Evolutionary conservation across 2,888 invertebrate genomes (phyloP), one percentile per base, ranked within the genome.

Genomic region (Amphimallon solstitiale): DNA sequence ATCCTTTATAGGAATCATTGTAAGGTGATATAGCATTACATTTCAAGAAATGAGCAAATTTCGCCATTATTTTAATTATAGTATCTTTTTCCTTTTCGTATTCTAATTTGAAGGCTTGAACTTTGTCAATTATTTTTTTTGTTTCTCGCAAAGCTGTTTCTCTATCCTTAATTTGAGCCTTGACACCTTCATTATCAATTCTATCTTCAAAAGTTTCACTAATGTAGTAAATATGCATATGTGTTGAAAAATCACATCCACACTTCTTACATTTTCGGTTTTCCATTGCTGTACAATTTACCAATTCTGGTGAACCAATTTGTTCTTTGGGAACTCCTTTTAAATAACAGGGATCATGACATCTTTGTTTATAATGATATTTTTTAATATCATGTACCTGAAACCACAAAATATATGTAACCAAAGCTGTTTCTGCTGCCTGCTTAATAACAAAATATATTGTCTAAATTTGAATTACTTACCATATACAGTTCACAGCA

Each of bases 221-320:
- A 69, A 75, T 71, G 62, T 80, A 81, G 56, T 80, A 80, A 43
- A 81, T 74, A 63, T 81, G 80, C 78, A 80, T 77, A 61, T 81
- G 80, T 0, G 74, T 68, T 15, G 70, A 73, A 68, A 76, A 80
- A 66, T 75, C 74, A 54, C 80, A 80, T 0, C 62, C 43, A 62
- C 81, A 81, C 49, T 69, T 63, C 17, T 19, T 66, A 62, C 81
- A 81, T 10, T 61, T 61, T 61, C 70, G 69, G 10, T 69, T 65
- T 1, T 66, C 68, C 75, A 80, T 80, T 3, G 79, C 77, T 14
- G 74, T 68, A 71, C 80, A 80, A 52, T 74, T 10, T 3, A 74
- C 69, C 61, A 80, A 70, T 65, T 73, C 76, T 1, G 79, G 75
- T 51, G 73, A 72, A 19, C 80, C 80, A 34, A 80, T 73, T 14